Evolutionary conservation across 2,113 vertebrate genomes (phyloP).

Genomic region (Neopipo cinnamomea): DNA sequence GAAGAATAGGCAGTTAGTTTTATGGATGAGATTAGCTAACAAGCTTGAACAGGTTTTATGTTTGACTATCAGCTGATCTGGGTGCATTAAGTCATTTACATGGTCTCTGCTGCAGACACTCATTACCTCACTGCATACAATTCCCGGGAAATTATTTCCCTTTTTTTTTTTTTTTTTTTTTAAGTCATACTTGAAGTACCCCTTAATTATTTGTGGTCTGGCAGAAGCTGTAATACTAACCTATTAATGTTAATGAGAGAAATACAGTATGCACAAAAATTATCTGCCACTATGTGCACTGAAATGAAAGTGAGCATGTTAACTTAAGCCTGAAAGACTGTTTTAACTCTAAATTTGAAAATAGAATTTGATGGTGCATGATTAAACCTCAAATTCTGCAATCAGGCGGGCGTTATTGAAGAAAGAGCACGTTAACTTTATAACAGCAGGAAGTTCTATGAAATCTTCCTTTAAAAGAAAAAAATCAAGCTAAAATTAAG

Average conservation of each 20-base stretch:
- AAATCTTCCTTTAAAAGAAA: background rate
- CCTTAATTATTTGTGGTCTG: slow-evolving; percentile 41
- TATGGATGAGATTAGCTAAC: background rate
- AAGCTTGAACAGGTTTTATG: slow-evolving; percentile 25
- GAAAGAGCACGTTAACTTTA: background rate
- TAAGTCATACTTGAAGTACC: background rate
- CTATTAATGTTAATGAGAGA: slow-evolving; percentile 39
- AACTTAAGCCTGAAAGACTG: background rate
- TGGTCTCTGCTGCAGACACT: background rate
- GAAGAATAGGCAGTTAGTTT: slow-evolving; percentile 27
- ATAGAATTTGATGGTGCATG: slow-evolving; percentile 29
- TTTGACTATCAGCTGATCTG: background rate
- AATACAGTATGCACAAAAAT: background rate
- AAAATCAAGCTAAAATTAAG: background rate
- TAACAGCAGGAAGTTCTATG: background rate
- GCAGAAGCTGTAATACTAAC: slow-evolving; percentile 35
- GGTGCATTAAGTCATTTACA: background rate
- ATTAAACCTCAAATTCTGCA: slow-evolving; percentile 21
- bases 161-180: background rate
- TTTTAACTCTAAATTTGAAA: slow-evolving; percentile 24
- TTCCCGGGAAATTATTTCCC: background rate
- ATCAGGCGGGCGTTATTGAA: background rate
- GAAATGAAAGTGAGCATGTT: slow-evolving; percentile 1
- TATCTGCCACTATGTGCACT: background rate
- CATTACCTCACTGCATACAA: background rate